Evolutionary conservation across 2,113 vertebrate genomes (phyloP), one percentile per base, ranked within the genome.

Genomic region (Centropus bengalensis): DNA sequence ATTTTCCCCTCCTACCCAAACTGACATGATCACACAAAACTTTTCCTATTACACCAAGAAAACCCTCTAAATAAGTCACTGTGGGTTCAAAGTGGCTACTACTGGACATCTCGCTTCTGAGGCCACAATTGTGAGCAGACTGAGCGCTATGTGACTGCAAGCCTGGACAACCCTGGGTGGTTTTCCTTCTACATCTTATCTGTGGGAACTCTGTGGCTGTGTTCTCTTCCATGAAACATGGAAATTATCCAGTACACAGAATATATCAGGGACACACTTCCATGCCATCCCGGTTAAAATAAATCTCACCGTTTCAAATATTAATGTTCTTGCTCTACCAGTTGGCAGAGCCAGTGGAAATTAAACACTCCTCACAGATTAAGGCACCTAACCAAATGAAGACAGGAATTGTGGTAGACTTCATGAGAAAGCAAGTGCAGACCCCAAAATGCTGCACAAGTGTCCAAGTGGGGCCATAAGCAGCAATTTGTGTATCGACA

Each of bases 21-120:
- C 1, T 23, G 27, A 33, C 23, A 13, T 8, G 9, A 14, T 68
- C 33, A 45, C 0, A 0, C 21, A 47, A 47, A 9, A 9, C 16
- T 59, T 64, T 66, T 52, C 8, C 40, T 67, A 4, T 51, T 84
- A 36, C 28, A 54, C 24, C 3, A 58, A 27, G 52, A 63, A 51
- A 30, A 42, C 2, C 42, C 44, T 30, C 24, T 70, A 24, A 14
- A 30, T 38, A 47, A 68, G n/a, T 44, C 2, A 9, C 49, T 52
- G 42, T 12, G 58, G 36, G 19, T 23, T 45, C 24, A 44, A 47
- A 58, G 26, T 18, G 44, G 33, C 38, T 19, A 13, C 26, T 44
- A 14, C 22, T n/a, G 22, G 44, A 13, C 10, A 8, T 63, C 32
- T 67, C 14, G 7, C 19, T 44, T 30, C 64, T 16, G 28, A 52